Evolutionary conservation across 2,888 invertebrate species (phyloP), one percentile per base, ranked within the genome.

Genomic region (Habroteleia sp.): DNA sequence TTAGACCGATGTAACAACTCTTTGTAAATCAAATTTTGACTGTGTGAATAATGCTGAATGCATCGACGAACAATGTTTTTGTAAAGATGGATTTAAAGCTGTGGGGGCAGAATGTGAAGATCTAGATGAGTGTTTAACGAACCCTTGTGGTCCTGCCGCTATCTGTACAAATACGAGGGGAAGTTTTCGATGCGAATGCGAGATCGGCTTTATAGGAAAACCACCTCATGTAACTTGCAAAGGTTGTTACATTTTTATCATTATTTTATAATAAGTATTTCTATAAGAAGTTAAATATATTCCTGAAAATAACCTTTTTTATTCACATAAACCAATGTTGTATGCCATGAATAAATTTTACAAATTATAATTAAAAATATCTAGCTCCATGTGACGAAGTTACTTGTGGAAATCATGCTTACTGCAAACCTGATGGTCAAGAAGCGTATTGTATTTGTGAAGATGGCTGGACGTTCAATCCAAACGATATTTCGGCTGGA

Each of bases 371-470:
- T 13, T 29, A 27, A 11, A 4, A 44, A 20, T 14, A 35, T 46
- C 2, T 11, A 91, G 96, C 96, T 79, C 97, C 97, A 0, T 97
- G 97, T 85, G 96, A 96, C 86, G 96, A 96, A 88, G 95, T 97
- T 0, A 94, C 94, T 84, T 97, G 97, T 85, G 95, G 96, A 8
- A 92, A 93, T 4, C 96, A 97, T 86, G 95, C 97, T 1, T 96
- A 92, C 85, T 97, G 97, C 86, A 96, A 96, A 86, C 94, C 95
- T 0, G 95, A 96, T 81, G 96, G 95, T 23, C 92, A 93, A 68
- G 96, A 97, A 88, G 97, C 96, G 0, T 96, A 95, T 82, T 97
- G 97, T 82, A 94, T 97, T 42, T 97, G 97, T 85, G 96, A 97
- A 85, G 95, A 96, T 68, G 97, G 97, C 0, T 97, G 96, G 96